Evolutionary conservation across 2,797 vertebrate genomes (phyloP).

Genomic region (Arctocebus calabarensis): DNA sequence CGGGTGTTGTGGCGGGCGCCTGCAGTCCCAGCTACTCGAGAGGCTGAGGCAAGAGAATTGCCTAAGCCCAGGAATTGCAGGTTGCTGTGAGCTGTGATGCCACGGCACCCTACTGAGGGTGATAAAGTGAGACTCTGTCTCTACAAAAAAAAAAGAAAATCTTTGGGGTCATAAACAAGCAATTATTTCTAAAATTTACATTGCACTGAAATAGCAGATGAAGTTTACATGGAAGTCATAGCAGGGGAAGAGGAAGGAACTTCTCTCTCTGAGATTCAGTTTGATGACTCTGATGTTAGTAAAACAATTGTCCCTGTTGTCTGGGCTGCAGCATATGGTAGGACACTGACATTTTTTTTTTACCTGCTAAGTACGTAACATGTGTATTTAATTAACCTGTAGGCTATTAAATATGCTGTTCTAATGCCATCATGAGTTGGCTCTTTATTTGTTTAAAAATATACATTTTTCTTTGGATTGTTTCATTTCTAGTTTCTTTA

Average conservation of each 20-base stretch:
- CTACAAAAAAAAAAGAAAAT: no score
- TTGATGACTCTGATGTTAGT: slow-evolving; percentile 90
- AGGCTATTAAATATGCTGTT: slow-evolving; percentile 72
- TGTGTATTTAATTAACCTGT: slow-evolving; percentile 71
- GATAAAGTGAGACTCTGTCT: no score
- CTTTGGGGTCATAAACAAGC: slow-evolving; percentile 78
- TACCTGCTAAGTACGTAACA: slow-evolving; percentile 73
- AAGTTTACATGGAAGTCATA: slow-evolving; percentile 95
- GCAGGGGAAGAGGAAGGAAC: slow-evolving; percentile 93
- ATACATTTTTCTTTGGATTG: slow-evolving; percentile 65
- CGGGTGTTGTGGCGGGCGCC: no score
- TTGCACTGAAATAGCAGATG: slow-evolving; percentile 93
- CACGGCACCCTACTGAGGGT: no score
- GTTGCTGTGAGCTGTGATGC: no score
- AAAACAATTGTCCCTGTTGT: slow-evolving; percentile 93
- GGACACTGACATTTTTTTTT: slow-evolving; percentile 80
- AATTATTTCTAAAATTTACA: slow-evolving; percentile 87
- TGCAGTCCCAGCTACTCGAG: no score
- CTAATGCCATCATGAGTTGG: slow-evolving; percentile 60
- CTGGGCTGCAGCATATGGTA: slow-evolving; percentile 94
- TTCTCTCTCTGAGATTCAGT: slow-evolving; percentile 89
- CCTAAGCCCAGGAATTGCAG: no score
- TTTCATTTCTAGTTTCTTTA: slow-evolving; percentile 65
- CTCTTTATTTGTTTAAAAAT: neutral
- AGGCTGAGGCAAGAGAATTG: no score